phyloP scores from a whole-genome alignment of 2,113 vertebrate genomes.

The Brachirus orientalis region DNA sequence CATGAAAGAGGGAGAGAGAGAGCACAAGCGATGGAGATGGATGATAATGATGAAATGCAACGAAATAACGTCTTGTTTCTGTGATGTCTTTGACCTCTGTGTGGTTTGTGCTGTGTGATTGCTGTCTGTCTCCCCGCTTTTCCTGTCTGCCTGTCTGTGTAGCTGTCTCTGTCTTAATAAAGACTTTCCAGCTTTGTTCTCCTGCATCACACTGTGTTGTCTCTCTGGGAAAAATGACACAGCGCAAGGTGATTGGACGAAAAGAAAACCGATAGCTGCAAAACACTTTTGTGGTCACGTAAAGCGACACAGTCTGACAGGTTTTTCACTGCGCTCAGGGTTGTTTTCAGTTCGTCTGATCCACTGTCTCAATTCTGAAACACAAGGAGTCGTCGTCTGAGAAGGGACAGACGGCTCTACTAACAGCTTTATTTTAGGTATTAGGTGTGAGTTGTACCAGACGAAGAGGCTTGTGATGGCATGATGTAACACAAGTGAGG shows the following conservation, averaged over 20 bases:
- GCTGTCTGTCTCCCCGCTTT: constrained; percentile 45
- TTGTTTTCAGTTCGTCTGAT: background rate
- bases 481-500: background rate
- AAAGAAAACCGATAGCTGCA: background rate
- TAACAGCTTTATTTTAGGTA: background rate
- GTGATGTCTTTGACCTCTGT: constrained; percentile 70
- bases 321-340: background rate
- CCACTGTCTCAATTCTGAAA: too few species aligned
- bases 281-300: background rate
- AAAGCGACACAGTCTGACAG: background rate
- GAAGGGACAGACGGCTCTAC: too few species aligned
- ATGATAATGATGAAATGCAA: constrained; percentile 75
- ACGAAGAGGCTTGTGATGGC: background rate
- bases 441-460: background rate
- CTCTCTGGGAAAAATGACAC: too few species aligned
- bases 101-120: too few species aligned
- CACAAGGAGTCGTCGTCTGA: too few species aligned
- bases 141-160: background rate
- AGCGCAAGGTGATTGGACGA: background rate
- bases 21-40: constrained; percentile 50
- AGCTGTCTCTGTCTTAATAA: constrained; percentile 27
- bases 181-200: constrained; percentile 25
- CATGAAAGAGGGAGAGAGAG: constrained; percentile 64
- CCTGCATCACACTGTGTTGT: too few species aligned
- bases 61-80: constrained; percentile 65